Base-by-base conservation (phyloP, 2,113 vertebrate genomes). In the Morone chrysops region DNA sequence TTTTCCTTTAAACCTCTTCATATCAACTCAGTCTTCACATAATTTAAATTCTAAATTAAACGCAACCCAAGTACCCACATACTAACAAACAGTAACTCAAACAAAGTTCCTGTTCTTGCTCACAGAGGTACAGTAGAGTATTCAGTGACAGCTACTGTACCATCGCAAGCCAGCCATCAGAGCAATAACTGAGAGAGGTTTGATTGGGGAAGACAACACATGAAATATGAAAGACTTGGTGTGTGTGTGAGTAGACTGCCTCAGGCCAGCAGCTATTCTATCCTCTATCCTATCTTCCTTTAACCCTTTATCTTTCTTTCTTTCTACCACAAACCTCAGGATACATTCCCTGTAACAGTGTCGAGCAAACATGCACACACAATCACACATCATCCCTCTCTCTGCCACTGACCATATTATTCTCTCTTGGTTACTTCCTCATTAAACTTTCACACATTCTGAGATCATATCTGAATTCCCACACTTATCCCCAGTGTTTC, bases 371-470 rank as follows among this genome's bases (percentile, higher is more conserved):
- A 66, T 40, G 14, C 57, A 45, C 18, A 63, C 31, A 36, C 53
- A 65, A 10, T 22, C 12, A 20, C 65, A 70, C 57, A 70, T 10
- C 14, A 16, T 43, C 60, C 62, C 61, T n/a, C 40, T 60, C 17
- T 77, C 56, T 59, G 47, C 36, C 60, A 45, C 66, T 76, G 48
- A 61, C 22, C 67, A n/a, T 13, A 22, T 16, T 56, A 68, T 69
- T 81, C 60, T 73, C 31, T 57, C 25, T 56, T 43, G 17, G 25
- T 25, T 75, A 69, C 59, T n/a, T 66, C 13, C 48, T 84, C 71
- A 87, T 88, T 74, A 87, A 88, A 82, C 60, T 81, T 82, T 78
- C 72, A 85, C 18, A 78, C 13, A 50, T 14, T 31, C 57, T 86
- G 36, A 40, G 12, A 62, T 62, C 59, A 73, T 66, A 70, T 67